Evolutionary conservation across 92 coral and sea anemone species (phyloP).

Genomic region (Parazoanthus atlanticus): DNA sequence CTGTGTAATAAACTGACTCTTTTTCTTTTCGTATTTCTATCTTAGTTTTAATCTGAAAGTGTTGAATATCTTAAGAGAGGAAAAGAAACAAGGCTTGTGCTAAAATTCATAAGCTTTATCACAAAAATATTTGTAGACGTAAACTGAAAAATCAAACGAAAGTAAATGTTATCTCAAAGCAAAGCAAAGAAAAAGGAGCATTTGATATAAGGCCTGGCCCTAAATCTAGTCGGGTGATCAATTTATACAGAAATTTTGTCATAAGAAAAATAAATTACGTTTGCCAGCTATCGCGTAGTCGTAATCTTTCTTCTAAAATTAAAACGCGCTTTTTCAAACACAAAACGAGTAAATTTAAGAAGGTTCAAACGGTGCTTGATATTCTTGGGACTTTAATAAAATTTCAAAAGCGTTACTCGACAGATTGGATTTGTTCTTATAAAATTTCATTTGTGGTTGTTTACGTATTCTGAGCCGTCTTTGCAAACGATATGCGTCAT

Average conservation of each 20-base stretch:
- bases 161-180: not conserved
- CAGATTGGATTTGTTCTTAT: slow-evolving; percentile 17
- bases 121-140: not conserved
- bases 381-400: slow-evolving; percentile 27
- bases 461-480: slow-evolving; percentile 8
- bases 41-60: slow-evolving; percentile 7
- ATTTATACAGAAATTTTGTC: slow-evolving; percentile 38
- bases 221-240: slow-evolving; percentile 26
- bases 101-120: not conserved
- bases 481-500: slow-evolving; percentile 27
- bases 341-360: slow-evolving; percentile 31
- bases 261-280: slow-evolving; percentile 14
- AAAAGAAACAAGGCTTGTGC: not conserved
- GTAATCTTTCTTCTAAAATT: slow-evolving; percentile 33
- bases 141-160: slow-evolving; percentile 1
- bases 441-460: slow-evolving; percentile 28
- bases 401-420: slow-evolving; percentile 28
- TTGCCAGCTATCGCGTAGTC: slow-evolving; percentile 12
- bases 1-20: slow-evolving; percentile 1
- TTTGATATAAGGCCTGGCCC: not conserved
- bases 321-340: slow-evolving; percentile 8
- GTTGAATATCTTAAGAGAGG: not conserved
- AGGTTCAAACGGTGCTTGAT: slow-evolving; percentile 36
- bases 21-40: not conserved
- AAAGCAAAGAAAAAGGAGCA: not conserved